Evolutionary conservation across 2,888 invertebrate species (phyloP).

Genomic region (Geotrupes spiniger): DNA sequence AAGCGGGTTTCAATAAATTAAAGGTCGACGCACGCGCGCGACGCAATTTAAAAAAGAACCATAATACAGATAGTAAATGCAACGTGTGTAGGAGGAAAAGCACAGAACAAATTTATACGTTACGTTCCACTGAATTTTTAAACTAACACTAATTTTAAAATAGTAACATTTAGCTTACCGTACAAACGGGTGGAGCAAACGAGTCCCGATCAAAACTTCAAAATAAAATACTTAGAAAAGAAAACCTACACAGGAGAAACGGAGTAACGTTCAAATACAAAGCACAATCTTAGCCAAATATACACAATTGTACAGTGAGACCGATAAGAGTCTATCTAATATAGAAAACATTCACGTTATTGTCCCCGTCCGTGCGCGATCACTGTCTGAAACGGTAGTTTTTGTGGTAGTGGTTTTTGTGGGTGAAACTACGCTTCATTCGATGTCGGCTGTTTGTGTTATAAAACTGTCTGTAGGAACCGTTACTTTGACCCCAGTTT

Average conservation of each 20-base stretch:
- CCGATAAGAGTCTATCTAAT: slow-evolving; percentile 5
- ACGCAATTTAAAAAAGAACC: slow-evolving; percentile 12
- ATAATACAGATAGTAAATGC: slow-evolving; percentile 18
- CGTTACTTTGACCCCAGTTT: slow-evolving; percentile 45
- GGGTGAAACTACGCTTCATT: slow-evolving; percentile 41
- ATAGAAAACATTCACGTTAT: slow-evolving; percentile 5
- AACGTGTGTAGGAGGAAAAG: slow-evolving; percentile 11
- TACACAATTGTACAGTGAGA: slow-evolving; percentile 15
- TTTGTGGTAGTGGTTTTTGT: slow-evolving; percentile 45
- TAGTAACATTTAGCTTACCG: slow-evolving; percentile 21
- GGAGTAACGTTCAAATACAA: slow-evolving; percentile 7
- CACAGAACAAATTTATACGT: slow-evolving; percentile 2
- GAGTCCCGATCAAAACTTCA: slow-evolving; percentile 7
- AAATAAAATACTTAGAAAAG: slow-evolving; percentile 14
- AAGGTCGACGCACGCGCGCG: slow-evolving; percentile 6
- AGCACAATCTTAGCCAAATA: slow-evolving; percentile 10
- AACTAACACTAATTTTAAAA: slow-evolving; percentile 22
- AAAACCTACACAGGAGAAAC: not conserved
- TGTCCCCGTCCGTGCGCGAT: slow-evolving; percentile 7
- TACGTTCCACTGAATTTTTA: slow-evolving; percentile 13
- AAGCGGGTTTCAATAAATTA: not conserved
- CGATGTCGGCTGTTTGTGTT: slow-evolving; percentile 40
- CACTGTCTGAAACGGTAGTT: slow-evolving; percentile 46
- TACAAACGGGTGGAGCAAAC: slow-evolving; percentile 7
- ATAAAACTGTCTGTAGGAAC: slow-evolving; percentile 41